A percentile compares a stretch with the other conserved stretches of the same genome.
These are phyloP conservation scores for Creontiades dilutus DNA, from an alignment of 2,888 invertebrate species.

Conservation along the genomic window DNA sequence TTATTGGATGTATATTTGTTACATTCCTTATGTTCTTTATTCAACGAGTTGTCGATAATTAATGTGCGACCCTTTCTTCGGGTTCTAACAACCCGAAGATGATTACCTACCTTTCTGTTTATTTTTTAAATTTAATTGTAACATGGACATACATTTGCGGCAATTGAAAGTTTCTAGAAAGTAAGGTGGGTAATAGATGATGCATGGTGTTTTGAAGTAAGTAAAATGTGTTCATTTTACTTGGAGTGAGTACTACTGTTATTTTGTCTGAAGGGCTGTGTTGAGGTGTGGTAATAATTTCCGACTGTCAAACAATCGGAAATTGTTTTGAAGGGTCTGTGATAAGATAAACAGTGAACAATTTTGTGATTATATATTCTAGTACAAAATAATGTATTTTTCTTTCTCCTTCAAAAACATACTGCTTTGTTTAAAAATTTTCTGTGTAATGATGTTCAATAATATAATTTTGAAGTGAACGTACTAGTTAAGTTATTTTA, in stretches of 20 bases:
- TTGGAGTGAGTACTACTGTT: constrained; percentile 58
- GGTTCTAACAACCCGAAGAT: no score
- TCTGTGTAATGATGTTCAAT: constrained; percentile 49
- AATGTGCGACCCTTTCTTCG: no score
- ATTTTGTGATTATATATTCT: constrained; percentile 74
- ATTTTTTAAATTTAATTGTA: no score
- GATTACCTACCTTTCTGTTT: no score
- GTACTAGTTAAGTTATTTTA: neutral
- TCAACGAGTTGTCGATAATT: no score
- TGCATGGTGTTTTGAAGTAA: neutral
- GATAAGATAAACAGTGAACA: constrained; percentile 72
- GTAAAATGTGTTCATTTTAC: constrained; percentile 28
- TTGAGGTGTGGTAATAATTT: constrained; percentile 58
- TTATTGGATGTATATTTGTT: no score
- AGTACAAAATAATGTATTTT: constrained; percentile 72
- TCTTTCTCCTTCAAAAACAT: constrained; percentile 57
- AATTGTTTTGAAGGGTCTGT: constrained; percentile 71
- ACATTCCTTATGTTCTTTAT: no score
- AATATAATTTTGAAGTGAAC: constrained; percentile 50
- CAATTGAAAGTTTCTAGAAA: neutral
- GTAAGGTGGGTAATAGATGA: neutral
- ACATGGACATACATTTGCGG: neutral
- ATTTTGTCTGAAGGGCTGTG: constrained; percentile 71
- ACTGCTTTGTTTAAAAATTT: constrained; percentile 54
- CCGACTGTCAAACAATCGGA: constrained; percentile 63